These are phyloP conservation scores for Drosophila algonquin DNA, from an alignment of 2,888 invertebrate genomes.

Conservation along the genomic window DNA sequence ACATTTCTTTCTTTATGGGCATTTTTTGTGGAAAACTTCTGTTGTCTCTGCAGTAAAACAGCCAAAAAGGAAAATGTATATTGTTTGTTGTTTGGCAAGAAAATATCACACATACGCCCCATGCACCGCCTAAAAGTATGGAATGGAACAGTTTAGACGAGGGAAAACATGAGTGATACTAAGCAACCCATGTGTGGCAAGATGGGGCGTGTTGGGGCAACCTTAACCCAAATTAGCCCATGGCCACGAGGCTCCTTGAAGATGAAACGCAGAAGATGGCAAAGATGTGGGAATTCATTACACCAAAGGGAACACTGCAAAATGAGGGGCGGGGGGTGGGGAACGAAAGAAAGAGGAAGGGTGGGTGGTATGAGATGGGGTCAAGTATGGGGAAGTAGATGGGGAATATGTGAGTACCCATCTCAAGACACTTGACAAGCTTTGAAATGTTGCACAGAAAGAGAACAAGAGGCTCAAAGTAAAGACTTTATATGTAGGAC, in stretches of 20 bases:
- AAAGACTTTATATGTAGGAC: not conserved
- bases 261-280: constrained; percentile 40
- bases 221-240: constrained; percentile 49
- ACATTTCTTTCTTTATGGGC: constrained; percentile 11
- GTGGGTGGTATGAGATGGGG: not conserved
- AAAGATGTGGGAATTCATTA: constrained; percentile 44
- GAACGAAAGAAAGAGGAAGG: not conserved
- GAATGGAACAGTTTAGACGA: constrained; percentile 13
- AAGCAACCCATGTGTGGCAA: constrained; percentile 27
- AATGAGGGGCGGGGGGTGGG: not conserved
- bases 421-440: constrained; percentile 36
- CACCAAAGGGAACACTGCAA: constrained; percentile 8
- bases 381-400: not conserved
- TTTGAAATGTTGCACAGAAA: constrained; percentile 20
- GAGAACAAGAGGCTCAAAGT: constrained; percentile 3
- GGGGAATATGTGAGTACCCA: constrained; percentile 7
- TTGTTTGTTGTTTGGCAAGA: constrained; percentile 38
- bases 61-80: constrained; percentile 10
- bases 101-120: constrained; percentile 44
- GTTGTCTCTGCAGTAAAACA: constrained; percentile 32
- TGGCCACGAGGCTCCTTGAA: constrained; percentile 39
- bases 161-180: constrained; percentile 16
- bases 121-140: constrained; percentile 45
- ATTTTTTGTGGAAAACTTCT: constrained; percentile 18
- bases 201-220: constrained; percentile 34